Conservation (phyloP, 1,140 invertebrate species). For the Streblospio benedicti region DNA sequence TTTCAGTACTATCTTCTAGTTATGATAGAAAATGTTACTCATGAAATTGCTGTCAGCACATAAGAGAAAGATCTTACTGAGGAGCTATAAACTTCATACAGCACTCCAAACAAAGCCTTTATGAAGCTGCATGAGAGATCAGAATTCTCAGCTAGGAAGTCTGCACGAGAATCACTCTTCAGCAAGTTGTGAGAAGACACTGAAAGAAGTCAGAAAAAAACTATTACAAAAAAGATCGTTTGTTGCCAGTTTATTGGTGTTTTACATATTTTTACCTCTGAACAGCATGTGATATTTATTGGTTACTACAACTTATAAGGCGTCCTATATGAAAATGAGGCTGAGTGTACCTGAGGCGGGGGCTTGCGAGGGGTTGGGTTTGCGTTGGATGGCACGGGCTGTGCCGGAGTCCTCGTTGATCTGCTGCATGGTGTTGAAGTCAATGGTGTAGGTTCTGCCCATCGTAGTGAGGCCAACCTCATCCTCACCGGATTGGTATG, state of each 20-base stretch:
- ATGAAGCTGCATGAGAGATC: constrained; percentile 70
- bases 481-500: constrained; percentile 85
- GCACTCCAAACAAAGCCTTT: constrained; percentile 72
- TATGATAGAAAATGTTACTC: no score
- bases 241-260: no score
- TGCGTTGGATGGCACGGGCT: constrained; percentile 76
- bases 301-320: no score
- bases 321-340: no score
- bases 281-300: no score
- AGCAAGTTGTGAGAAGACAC: not conserved
- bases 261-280: no score
- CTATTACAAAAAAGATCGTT: not conserved
- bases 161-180: constrained; percentile 56
- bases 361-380: no score
- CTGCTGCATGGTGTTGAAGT: constrained; percentile 95
- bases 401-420: constrained; percentile 96
- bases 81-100: constrained; percentile 95
- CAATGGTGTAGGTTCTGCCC: constrained; percentile 86
- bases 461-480: constrained; percentile 85
- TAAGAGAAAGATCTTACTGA: constrained; percentile 60
- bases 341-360: no score
- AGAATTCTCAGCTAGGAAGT: constrained; percentile 58
- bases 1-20: no score
- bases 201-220: not conserved
- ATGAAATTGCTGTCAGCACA: no score